These are phyloP conservation scores for Etia nguti DNA, from an alignment of 2,113 vertebrate species.

Conservation along the genomic window DNA sequence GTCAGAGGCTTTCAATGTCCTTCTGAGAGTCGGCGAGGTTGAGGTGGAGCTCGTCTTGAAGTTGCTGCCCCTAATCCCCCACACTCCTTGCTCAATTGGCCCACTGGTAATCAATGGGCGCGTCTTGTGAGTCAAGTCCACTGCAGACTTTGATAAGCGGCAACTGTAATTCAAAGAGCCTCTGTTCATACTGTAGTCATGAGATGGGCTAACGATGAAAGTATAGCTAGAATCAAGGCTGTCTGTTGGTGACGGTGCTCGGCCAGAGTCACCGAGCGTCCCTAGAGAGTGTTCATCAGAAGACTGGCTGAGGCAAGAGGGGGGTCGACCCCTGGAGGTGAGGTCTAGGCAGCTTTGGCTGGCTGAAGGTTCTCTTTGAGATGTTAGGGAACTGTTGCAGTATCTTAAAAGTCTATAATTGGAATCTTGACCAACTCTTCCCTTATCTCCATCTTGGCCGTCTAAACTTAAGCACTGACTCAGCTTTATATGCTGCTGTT, in stretches of 20 bases:
- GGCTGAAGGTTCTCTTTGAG: conserved; percentile 31
- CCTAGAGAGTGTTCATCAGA: conserved; percentile 64
- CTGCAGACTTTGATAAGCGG: conserved; percentile 67
- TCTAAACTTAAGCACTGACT: conserved; percentile 32
- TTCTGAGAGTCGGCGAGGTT: not conserved
- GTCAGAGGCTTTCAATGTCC: not conserved
- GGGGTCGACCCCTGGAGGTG: conserved; percentile 37
- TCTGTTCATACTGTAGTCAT: conserved; percentile 39
- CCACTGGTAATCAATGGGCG: conserved; percentile 36
- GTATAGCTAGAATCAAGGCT: conserved; percentile 78
- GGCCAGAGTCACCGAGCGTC: conserved; percentile 46
- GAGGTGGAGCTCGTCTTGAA: conserved; percentile 7
- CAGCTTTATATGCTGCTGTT: conserved; percentile 12
- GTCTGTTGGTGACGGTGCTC: conserved; percentile 66
- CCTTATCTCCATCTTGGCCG: conserved; percentile 1
- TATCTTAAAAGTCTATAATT: not conserved
- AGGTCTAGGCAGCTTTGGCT: conserved; percentile 66
- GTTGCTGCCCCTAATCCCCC: conserved; percentile 19
- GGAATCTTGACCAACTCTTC: conserved; percentile 18
- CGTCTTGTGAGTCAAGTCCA: conserved; percentile 62
- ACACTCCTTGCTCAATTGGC: conserved; percentile 25
- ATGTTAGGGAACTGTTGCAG: not conserved
- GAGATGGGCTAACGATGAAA: conserved; percentile 68
- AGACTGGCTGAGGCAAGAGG: conserved; percentile 60
- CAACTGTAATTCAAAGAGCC: conserved; percentile 40